Conservation (phyloP, 2,888 invertebrate genomes). For the Athalia rosae region DNA sequence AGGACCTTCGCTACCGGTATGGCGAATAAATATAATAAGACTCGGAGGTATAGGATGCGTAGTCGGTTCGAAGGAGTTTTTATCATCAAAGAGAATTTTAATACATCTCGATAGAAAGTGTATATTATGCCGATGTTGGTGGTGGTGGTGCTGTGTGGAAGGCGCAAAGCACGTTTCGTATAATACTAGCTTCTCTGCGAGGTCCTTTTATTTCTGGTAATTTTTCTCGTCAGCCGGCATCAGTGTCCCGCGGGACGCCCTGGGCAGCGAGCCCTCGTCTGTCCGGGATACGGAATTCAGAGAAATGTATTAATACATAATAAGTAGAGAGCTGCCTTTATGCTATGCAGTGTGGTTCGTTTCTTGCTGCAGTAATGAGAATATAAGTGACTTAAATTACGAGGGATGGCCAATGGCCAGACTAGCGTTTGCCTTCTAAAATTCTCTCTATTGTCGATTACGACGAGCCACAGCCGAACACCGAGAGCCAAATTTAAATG, state of each 20-base stretch:
- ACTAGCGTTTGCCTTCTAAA: conserved; percentile 42
- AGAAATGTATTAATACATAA: conserved; percentile 70
- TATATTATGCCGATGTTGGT: not conserved
- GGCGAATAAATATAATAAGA: not conserved
- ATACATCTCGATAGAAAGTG: too few relatives aligned
- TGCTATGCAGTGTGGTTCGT: conserved; percentile 51
- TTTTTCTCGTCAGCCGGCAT: conserved; percentile 66
- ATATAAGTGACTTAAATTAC: conserved; percentile 49
- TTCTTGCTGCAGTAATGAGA: conserved; percentile 47
- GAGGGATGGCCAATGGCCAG: conserved; percentile 44
- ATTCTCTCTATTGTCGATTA: conserved; percentile 44
- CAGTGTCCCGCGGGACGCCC: conserved; percentile 54
- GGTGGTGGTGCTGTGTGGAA: conserved; percentile 18
- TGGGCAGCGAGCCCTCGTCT: conserved; percentile 50
- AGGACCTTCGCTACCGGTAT: not conserved
- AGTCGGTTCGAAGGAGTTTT: conserved; percentile 36
- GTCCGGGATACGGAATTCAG: conserved; percentile 64
- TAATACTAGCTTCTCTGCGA: conserved; percentile 42
- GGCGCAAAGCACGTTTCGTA: conserved; percentile 44
- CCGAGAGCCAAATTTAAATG: conserved; percentile 41
- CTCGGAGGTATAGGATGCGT: not conserved
- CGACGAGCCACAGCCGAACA: conserved; percentile 40
- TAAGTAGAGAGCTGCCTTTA: conserved; percentile 62
- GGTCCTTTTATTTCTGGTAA: conserved; percentile 66
- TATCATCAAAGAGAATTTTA: conserved; percentile 19